Base-by-base conservation (phyloP, 2,888 invertebrate species). In the Yponomeuta plumbellus region DNA sequence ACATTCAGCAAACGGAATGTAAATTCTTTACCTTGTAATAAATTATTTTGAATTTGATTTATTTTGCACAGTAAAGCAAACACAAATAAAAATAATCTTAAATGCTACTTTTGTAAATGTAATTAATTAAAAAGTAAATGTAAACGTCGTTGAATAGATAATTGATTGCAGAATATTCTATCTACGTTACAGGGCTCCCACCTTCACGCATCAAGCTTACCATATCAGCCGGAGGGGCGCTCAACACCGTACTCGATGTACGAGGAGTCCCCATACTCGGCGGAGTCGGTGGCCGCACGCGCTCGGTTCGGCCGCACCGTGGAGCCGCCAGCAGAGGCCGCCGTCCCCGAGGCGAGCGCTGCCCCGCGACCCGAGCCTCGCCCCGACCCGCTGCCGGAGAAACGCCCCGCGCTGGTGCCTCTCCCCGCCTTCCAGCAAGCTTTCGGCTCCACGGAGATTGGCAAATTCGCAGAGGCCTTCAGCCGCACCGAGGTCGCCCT, bases 381-480 rank as follows among this genome's bases (percentile, higher is more conserved):
- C 26, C 26, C 64, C 26, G 52, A 44, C 26, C 86, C 88, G 20
- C 83, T 84, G 0, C 80, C 81, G 69, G 86, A 86, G 69, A 85
- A 85, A 69, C 81, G 84, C 22, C 87, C 87, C 26, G 88, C 88
- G 1, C 78, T 89, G n/a, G 90, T 93, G 67, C 95, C 96, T 8
- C 81, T 96, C 68, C 96, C 96, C 8, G 96, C 96, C 62, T 96
- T 96, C 79, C 96, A 96, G 79, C 96, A 96, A 85, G 96, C 96
- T 0, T 96, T 96, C 80, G 96, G 96, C 34, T 95, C 96, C 39
- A 96, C 96, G 26, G 96, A 96, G 85, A 95, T 96, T 71, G 96
- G 96, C n/a, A 94, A 95, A 71, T 96, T 96, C 74, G 94, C 95
- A 8, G 95, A 95, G 76, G 94, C 93, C 66, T 95, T 95, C 80